Base-by-base conservation (phyloP, 2,888 invertebrate genomes). In the Erebia epiphron region DNA sequence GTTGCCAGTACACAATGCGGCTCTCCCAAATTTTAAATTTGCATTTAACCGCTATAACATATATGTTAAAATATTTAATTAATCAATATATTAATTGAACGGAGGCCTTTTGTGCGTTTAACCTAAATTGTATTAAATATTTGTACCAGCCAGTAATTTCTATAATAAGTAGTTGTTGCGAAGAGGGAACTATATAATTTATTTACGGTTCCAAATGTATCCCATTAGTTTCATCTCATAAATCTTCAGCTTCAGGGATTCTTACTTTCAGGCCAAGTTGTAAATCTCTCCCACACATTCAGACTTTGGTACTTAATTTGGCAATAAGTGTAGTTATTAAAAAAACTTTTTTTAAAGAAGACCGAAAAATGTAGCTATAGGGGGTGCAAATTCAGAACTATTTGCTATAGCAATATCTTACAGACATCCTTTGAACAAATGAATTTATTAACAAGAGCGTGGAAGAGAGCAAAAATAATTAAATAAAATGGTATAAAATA, bases 11-110 rank as follows among this genome's bases (percentile, higher is more conserved):
- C 66, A 70, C 65, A 61, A 70, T 68, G 67, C 57, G 57, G 71
- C 63, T 43, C 26, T 16, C n/a, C n/a, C 65, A 65, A 50, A 70
- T 62, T 71, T 71, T 68, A 64, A 64, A 68, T 68, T 62, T 68
- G 57, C 62, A 65, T 57, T 61, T 26, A 60, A 62, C 68, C 65
- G 56, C 50, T 52, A 35, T 58, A n/a, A n/a, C 4, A 10, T 72
- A 65, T 54, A 54, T 70, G 61, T 54, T 68, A 18, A 13, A 62
- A 73, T 64, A 57, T 41, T 64, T 69, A 72, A 67, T 35, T 54
- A 72, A 63, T 35, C 49, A 10, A 18, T 14, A 41, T 41, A 41
- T 65, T 65, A 71, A 60, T 60, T 54, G 1, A 64, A 16, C 41
- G 35, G 4, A 54, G n/a, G 18, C 63, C 35, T 64, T 58, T 62